Conservation (phyloP, 1,140 invertebrate genomes). For the Microplitis demolitor region DNA sequence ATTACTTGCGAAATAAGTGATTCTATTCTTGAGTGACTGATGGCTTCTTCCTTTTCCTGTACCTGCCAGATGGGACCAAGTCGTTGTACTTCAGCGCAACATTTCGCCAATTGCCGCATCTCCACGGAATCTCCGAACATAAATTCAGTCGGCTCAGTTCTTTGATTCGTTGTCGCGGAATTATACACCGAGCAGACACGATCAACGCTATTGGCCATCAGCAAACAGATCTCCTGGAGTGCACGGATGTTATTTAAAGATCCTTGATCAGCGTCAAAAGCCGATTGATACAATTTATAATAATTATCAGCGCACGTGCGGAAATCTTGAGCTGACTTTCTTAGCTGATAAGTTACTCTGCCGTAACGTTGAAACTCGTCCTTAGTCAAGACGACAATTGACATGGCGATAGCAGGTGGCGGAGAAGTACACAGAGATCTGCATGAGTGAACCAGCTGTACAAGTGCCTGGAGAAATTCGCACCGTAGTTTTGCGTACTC, state of each 20-base stretch:
- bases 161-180: constrained; percentile 56
- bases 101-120: constrained; percentile 61
- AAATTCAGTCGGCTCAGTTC: constrained; percentile 58
- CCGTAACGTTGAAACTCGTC: constrained; percentile 85
- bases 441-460: constrained; percentile 77
- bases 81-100: constrained; percentile 61
- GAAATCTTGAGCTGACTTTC: constrained; percentile 79
- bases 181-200: constrained; percentile 63
- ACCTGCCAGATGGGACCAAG: constrained; percentile 55
- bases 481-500: constrained; percentile 77
- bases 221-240: constrained; percentile 76
- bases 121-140: constrained; percentile 61
- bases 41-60: constrained; percentile 50
- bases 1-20: constrained; percentile 71
- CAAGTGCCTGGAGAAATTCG: constrained; percentile 78
- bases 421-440: constrained; percentile 86
- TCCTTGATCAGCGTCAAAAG: constrained; percentile 90
- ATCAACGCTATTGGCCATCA: constrained; percentile 79
- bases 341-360: constrained; percentile 74
- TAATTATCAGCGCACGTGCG: constrained; percentile 77
- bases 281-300: constrained; percentile 84
- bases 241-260: constrained; percentile 81
- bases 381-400: constrained; percentile 76
- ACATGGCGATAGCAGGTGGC: constrained; percentile 87
- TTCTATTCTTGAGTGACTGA: constrained; percentile 63